phyloP scores from a whole-genome alignment of 2,888 invertebrate genomes.

The Sesia bembeciformis region DNA sequence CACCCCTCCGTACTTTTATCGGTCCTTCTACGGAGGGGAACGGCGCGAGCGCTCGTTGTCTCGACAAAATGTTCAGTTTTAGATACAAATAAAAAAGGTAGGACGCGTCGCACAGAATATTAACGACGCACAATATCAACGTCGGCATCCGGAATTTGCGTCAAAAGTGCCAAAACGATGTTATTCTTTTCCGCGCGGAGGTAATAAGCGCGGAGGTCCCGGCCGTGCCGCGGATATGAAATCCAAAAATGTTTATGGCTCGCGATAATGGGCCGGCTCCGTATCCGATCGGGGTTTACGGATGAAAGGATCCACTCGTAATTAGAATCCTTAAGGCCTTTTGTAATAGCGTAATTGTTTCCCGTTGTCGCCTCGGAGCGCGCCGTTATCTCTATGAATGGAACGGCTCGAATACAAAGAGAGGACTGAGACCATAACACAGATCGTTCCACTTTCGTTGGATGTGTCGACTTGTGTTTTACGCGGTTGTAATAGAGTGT shows the following conservation, averaged over 20 bases:
- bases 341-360: slow-evolving; percentile 63
- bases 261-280: slow-evolving; percentile 58
- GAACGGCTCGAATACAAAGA: slow-evolving; percentile 51
- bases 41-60: slow-evolving; percentile 60
- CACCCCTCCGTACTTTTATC: slow-evolving; percentile 55
- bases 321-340: slow-evolving; percentile 65
- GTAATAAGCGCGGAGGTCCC: slow-evolving; percentile 63
- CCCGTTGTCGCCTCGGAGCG: slow-evolving; percentile 54
- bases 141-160: slow-evolving; percentile 68
- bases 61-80: slow-evolving; percentile 74
- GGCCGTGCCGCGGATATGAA: slow-evolving; percentile 68
- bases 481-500: slow-evolving; percentile 26
- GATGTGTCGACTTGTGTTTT: slow-evolving; percentile 31
- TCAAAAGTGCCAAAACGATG: slow-evolving; percentile 72
- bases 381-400: slow-evolving; percentile 57
- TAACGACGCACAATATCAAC: slow-evolving; percentile 73
- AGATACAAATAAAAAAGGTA: slow-evolving; percentile 75
- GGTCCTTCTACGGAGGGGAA: slow-evolving; percentile 52
- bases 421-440: slow-evolving; percentile 36
- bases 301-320: slow-evolving; percentile 55
- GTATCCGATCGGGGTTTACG: slow-evolving; percentile 61
- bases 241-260: slow-evolving; percentile 68
- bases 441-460: slow-evolving; percentile 28
- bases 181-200: slow-evolving; percentile 70
- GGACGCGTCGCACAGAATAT: slow-evolving; percentile 69